phyloP scores from a whole-genome alignment of 2,888 invertebrate species.

The Fissipunctia ypsillon region DNA sequence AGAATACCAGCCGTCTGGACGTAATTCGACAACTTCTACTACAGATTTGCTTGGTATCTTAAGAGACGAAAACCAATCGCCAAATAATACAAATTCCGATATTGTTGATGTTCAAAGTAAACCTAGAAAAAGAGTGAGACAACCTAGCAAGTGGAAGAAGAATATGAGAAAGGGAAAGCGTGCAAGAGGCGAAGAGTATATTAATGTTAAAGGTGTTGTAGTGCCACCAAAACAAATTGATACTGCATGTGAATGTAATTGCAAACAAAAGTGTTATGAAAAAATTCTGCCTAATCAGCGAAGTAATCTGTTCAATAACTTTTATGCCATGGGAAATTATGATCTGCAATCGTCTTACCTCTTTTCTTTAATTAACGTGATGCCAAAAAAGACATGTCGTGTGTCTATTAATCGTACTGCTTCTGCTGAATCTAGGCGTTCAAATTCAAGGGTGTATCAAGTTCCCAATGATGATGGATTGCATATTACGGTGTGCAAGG shows the following conservation, averaged over 20 bases:
- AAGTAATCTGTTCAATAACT: conserved; percentile 2
- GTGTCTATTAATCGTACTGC: too few relatives aligned
- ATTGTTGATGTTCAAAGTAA: conserved; percentile 2
- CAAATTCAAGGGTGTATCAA: conserved; percentile 36
- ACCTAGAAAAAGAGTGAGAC: conserved; percentile 31
- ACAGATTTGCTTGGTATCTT: conserved; percentile 6
- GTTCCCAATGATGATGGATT: not conserved
- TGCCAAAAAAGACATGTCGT: conserved; percentile 40
- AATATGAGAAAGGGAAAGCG: conserved; percentile 29
- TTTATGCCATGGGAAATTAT: conserved; percentile 23
- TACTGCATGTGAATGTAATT: conserved; percentile 17
- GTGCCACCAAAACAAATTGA: conserved; percentile 15
- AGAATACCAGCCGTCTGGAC: conserved; percentile 37
- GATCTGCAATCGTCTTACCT: conserved; percentile 41
- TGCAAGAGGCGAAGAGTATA: conserved; percentile 20
- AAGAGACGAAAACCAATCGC: conserved; percentile 3
- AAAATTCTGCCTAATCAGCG: conserved; percentile 3
- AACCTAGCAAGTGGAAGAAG: conserved; percentile 27
- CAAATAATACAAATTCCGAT: conserved; percentile 5
- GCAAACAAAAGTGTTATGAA: conserved; percentile 10
- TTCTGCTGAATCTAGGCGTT: conserved; percentile 34
- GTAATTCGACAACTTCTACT: conserved; percentile 17
- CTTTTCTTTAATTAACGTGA: conserved; percentile 42
- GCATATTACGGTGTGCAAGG: not conserved
- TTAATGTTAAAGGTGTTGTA: conserved; percentile 9